Evolutionary conservation across 2,797 vertebrate genomes (phyloP), one percentile per base, ranked within the genome.

Genomic region (Salmo trutta): DNA sequence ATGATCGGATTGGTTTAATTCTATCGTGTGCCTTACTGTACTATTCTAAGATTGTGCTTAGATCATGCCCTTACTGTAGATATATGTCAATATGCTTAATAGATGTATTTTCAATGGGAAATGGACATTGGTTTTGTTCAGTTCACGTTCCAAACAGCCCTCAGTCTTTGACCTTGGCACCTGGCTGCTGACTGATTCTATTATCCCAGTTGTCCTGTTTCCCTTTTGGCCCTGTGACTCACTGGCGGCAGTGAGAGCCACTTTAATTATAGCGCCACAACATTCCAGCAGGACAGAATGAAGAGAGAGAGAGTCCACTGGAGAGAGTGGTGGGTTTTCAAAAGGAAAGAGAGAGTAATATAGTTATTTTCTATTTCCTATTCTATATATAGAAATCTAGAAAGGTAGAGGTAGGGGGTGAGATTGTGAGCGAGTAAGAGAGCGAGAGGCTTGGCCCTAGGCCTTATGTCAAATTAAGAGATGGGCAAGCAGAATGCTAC

Each of bases 251-350:
- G 85, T 85, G 81, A 83, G 85, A 84, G 85, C 81, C 75, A 75
- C 88, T 91, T 92, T 94, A 95, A 95, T 93, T 91, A 90, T 95
- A 95, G 93, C 90, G 77, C 87, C 83, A 74, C 87, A 79, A 82
- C 92, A 91, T 94, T 93, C 93, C 92, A 90, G 51, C 74, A 72
- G 73, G 72, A 84, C 84, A 91, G 88, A 94, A 92, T 84, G 86
- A 89, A 76, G 71, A 82, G 83, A 81, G 90, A 86, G 82, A 81
- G 82, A 76, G 79, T 81, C 73, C 53, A 27, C 73, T 0, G 52
- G 79, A 74, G 62, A 74, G 74, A 75, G n/a, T 24, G 51, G 24
- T 27, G 27, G 70, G 75, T 56, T 75, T 79, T n/a, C 64, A 33
- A 54, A 76, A 29, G 31, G 71, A 36, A 70, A 85, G 77, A 29